Evolutionary conservation across 2,888 invertebrate species (phyloP), one percentile per base, ranked within the genome.

Genomic region (Drosophila mulleri): DNA sequence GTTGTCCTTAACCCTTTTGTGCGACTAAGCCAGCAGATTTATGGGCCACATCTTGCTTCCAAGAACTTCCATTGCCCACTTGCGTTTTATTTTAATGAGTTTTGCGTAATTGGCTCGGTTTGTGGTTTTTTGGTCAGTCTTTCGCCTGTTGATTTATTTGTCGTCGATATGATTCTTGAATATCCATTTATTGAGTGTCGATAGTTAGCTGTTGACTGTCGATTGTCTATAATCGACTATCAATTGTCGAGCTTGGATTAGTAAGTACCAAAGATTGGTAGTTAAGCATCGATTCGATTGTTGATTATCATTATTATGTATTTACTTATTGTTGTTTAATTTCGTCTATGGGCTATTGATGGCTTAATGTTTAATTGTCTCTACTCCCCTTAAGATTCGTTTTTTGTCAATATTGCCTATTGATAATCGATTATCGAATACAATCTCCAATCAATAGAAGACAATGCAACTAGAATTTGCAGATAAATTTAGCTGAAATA

Each of bases 31-130:
- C 65, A 35, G 64, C 58, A 72, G 72, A 84, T 84, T 84, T 84
- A 84, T 87, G 72, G 66, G 65, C 60, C 74, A 67, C 75, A 61
- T 78, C 84, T 80, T 78, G 59, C 47, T 60, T 71, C 67, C 61
- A 39, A 68, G 77, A 65, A 75, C 61, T 59, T 44, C 48, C 53
- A 50, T 16, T 48, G 41, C 54, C 72, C 69, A 85, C 80, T 83
- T 72, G 75, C 72, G 62, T 72, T 82, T 69, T 68, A 54, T 61
- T 58, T 61, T 80, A 86, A 84, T 80, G 80, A 68, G 67, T 74
- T 75, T 68, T 54, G 39, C 65, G 59, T 82, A 86, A 83, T 83
- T 84, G 81, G 68, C 82, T 61, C 26, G 29, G 56, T 14, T 41
- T 44, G 69, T 44, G 57, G 44, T 23, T 32, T 32, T 12, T 20